A percentile compares a stretch with the other conserved stretches of the same genome.
Evolutionary conservation across 2,797 vertebrate species (phyloP).

Genomic region (Sebastes minor): DNA sequence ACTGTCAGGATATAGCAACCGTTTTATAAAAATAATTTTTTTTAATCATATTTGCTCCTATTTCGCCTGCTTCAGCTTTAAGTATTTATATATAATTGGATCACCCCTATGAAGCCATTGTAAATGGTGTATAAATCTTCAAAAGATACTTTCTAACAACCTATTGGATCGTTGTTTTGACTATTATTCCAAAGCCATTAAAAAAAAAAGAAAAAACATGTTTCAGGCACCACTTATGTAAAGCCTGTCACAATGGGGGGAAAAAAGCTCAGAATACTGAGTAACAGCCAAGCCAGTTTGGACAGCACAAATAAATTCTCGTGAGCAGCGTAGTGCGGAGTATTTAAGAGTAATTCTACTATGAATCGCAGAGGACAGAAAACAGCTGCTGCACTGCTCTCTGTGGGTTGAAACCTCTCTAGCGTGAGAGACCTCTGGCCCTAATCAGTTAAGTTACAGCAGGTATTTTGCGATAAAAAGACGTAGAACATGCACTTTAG

Average conservation of each 20-base stretch:
- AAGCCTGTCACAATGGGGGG: not conserved
- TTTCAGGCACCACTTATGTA: not conserved
- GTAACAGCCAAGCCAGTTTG: not conserved
- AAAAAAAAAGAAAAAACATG: not conserved
- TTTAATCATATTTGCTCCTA: too few species aligned
- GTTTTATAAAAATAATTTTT: too few species aligned
- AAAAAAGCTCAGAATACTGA: not conserved
- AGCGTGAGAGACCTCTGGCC: not conserved
- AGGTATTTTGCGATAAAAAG: not conserved
- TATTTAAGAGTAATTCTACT: not conserved
- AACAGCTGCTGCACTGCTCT: not conserved
- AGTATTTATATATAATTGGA: not conserved
- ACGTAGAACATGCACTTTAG: not conserved
- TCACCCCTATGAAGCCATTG: not conserved
- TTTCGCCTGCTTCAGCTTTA: not conserved
- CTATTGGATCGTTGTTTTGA: not conserved
- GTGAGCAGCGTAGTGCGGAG: not conserved
- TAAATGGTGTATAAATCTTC: not conserved
- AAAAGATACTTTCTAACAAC: not conserved
- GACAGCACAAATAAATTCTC: not conserved
- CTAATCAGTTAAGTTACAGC: not conserved
- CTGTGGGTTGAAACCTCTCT: not conserved
- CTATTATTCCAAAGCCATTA: not conserved
- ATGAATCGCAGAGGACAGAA: slow-evolving; percentile 1
- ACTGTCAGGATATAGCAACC: too few species aligned